phyloP scores from a whole-genome alignment of 2,888 invertebrate genomes.

The Lissonota sp. region DNA sequence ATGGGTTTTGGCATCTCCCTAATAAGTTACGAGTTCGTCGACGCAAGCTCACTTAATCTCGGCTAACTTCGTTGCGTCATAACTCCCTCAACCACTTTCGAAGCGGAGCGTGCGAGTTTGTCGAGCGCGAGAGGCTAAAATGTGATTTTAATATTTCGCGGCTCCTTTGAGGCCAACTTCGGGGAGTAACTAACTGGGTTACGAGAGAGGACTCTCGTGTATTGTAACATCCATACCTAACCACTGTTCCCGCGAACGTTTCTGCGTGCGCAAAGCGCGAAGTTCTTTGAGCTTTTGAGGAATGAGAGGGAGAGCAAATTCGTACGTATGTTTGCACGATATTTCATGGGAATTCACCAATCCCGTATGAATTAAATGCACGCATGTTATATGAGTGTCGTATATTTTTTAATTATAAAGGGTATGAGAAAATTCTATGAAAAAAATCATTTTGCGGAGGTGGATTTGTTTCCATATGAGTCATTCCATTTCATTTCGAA shows the following conservation, averaged over 20 bases:
- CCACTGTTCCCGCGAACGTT: conserved; percentile 62
- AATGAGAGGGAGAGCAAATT: conserved; percentile 67
- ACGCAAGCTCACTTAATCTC: conserved; percentile 77
- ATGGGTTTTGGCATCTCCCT: conserved; percentile 41
- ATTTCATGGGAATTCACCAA: too few species aligned
- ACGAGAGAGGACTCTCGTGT: conserved; percentile 62
- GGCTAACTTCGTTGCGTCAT: conserved; percentile 75
- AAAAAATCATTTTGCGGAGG: too few species aligned
- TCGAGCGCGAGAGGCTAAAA: conserved; percentile 75
- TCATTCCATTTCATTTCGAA: too few species aligned
- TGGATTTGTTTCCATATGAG: too few species aligned
- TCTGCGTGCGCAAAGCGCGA: conserved; percentile 61
- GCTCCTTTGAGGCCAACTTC: conserved; percentile 77
- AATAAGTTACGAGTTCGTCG: conserved; percentile 73
- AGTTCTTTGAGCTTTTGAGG: conserved; percentile 61
- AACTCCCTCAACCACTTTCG: conserved; percentile 48
- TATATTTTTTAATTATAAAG: too few species aligned
- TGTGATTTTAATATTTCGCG: conserved; percentile 81
- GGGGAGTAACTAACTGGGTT: conserved; percentile 80
- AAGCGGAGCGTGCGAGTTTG: conserved; percentile 55
- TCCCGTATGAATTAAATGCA: too few species aligned
- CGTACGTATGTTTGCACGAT: not conserved
- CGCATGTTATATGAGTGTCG: too few species aligned
- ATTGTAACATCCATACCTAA: not conserved
- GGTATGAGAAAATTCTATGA: too few species aligned